A percentile compares a stretch with the other conserved stretches of the same genome.
phyloP scores from a whole-genome alignment of 2,888 invertebrate genomes.

The Digitonthophagus gazella region DNA sequence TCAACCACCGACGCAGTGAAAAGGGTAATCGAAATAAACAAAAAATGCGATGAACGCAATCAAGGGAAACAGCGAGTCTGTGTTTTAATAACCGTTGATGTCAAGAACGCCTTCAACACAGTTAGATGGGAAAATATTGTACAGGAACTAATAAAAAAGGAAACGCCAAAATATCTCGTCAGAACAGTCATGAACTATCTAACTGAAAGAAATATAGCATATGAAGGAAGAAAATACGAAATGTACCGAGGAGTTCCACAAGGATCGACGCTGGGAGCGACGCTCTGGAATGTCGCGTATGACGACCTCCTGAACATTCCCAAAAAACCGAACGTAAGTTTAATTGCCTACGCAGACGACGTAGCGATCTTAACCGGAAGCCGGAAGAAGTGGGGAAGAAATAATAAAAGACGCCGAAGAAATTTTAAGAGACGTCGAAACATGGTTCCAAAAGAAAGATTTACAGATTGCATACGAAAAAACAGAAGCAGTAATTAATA shows the following conservation, averaged over 20 bases:
- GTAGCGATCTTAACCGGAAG: not conserved
- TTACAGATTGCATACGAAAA: not conserved
- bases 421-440: not conserved
- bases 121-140: not conserved
- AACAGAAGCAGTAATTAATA: not conserved
- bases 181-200: not conserved
- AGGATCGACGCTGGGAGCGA: no score
- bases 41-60: not conserved
- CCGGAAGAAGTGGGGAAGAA: not conserved
- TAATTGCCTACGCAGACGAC: not conserved
- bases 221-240: not conserved
- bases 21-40: not conserved
- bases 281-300: not conserved
- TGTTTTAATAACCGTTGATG: not conserved
- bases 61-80: not conserved
- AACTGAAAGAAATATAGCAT: not conserved
- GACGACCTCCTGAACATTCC: not conserved
- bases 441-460: not conserved
- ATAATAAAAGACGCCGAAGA: not conserved
- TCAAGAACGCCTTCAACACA: not conserved
- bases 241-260: not conserved
- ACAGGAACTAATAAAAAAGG: not conserved
- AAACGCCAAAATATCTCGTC: not conserved
- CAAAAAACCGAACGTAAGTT: not conserved
- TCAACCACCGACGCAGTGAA: conserved; percentile 21